A percentile compares a stretch with the other conserved stretches of the same genome.
These are phyloP conservation scores for Bucco capensis DNA, from an alignment of 2,113 vertebrate genomes.

Conservation along the genomic window DNA sequence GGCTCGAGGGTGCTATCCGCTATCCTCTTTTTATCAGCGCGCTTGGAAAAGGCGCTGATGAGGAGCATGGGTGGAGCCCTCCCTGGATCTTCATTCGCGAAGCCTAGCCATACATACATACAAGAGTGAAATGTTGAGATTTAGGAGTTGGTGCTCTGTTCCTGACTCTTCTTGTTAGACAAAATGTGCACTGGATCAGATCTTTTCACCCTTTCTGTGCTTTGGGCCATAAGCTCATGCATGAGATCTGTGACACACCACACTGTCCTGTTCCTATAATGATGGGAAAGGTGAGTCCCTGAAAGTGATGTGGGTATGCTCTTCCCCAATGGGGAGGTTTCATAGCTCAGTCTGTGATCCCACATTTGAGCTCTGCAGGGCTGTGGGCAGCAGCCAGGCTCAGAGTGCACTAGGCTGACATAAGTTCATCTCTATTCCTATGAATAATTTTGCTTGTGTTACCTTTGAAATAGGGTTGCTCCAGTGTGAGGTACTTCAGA, in stretches of 20 bases:
- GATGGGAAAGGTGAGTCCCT: not conserved
- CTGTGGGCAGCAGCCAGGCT: not conserved
- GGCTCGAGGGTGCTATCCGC: no score
- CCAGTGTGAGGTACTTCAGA: not conserved
- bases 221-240: not conserved
- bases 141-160: not conserved
- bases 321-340: not conserved
- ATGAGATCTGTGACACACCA: rapidly evolving
- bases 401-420: rapidly evolving
- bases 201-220: not conserved
- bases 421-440: not conserved
- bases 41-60: no score
- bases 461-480: not conserved
- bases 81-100: no score
- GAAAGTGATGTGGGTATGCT: not conserved
- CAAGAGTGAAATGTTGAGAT: not conserved
- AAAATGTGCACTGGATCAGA: not conserved
- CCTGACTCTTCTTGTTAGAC: rapidly evolving
- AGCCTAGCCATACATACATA: no score
- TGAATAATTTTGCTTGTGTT: not conserved
- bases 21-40: no score
- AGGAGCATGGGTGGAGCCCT: no score
- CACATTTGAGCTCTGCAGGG: not conserved
- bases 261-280: not conserved
- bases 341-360: not conserved